Evolutionary conservation across 2,888 invertebrate species (phyloP), one percentile per base, ranked within the genome.

Genomic region (Idaea dimidiata): DNA sequence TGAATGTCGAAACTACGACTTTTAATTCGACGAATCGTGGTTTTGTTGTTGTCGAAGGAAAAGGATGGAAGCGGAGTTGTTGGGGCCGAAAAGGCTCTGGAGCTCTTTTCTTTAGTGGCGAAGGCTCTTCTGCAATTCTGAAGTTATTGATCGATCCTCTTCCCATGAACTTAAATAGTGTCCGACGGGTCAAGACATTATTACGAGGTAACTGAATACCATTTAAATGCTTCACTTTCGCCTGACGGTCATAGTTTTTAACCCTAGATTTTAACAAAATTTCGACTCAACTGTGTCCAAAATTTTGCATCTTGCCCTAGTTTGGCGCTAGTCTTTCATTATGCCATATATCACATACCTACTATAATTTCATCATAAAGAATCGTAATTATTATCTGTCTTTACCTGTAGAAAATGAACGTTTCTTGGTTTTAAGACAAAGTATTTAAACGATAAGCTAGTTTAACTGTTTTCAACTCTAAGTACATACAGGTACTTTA

Each of bases 121-220:
- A 75, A 18, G 79, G 83, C 65, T 80, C 84, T 59, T 78, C 81
- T 17, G 82, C 85, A 10, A 86, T 88, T 2, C 71, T 93, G 65
- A 89, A 89, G 72, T 71, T 91, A 62, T 69, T 91, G 63, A 79
- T 87, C 58, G 89, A 91, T 70, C 93, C 93, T 17, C 81, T 93
- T 54, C 89, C 93, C 10, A 82, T 88, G 16, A 91, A 84, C 64
- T 80, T 91, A 58, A 84, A 89, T 61, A 82, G 83, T 64, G 87
- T 93, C 43, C 86, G 91, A 33, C 83, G 82, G 65, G 87, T 93
- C 58, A 93, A 91, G 76, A 81, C 86, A 63, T 72, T 84, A 57
- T 85, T 93, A 67, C 90, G 88, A 93, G 93, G 93, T 93, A 88
- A 71, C 62, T 59, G 59, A 58, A 1, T 59, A 17, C 53, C 53